phyloP scores from a whole-genome alignment of 2,113 vertebrate genomes.

The Meriones unguiculatus region DNA sequence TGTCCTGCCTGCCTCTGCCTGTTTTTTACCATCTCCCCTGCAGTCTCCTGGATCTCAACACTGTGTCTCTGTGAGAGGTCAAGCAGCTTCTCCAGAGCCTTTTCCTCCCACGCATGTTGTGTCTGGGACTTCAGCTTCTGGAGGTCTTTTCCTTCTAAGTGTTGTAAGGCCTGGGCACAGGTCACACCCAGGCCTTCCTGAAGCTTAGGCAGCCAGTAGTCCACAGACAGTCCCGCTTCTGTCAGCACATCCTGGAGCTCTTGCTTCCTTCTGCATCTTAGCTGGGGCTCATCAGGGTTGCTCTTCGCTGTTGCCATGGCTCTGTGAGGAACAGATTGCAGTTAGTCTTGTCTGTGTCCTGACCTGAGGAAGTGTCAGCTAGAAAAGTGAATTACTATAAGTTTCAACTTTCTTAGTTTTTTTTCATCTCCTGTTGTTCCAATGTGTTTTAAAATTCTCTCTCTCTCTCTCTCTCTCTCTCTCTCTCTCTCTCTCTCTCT shows the following conservation, averaged over 20 bases:
- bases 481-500: no score
- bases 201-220: constrained; percentile 76
- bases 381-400: not conserved
- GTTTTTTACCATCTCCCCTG: not conserved
- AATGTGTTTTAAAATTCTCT: not conserved
- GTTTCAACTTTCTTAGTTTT: not conserved
- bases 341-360: not conserved
- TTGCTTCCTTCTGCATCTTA: not conserved
- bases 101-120: constrained; percentile 60
- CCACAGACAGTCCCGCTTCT: constrained; percentile 63
- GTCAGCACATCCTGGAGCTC: constrained; percentile 63
- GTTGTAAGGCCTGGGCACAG: constrained; percentile 66
- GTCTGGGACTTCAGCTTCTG: constrained; percentile 56
- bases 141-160: constrained; percentile 66
- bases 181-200: constrained; percentile 47
- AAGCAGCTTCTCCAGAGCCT: constrained; percentile 65
- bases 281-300: rapidly evolving
- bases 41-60: constrained; percentile 31
- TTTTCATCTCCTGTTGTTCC: not conserved
- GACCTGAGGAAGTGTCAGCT: not conserved
- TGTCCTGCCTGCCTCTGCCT: not conserved
- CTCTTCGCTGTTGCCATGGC: constrained; percentile 45
- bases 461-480: no score
- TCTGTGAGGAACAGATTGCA: constrained; percentile 51
- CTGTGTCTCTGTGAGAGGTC: not conserved